Base-by-base conservation (phyloP, 2,888 invertebrate genomes). In the Epirrhoe alternata region DNA sequence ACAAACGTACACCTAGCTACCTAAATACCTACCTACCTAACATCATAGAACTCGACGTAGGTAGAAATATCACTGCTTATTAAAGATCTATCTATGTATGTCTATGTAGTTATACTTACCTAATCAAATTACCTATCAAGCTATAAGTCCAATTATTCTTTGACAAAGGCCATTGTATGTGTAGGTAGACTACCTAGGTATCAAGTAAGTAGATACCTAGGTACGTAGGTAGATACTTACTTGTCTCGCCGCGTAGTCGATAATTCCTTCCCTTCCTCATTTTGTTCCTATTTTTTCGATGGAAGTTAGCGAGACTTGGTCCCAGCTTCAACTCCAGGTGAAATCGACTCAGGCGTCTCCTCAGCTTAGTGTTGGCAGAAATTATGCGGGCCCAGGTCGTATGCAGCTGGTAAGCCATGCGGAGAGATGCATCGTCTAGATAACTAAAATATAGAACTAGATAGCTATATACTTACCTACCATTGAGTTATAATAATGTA, bases 321-420 rank as follows among this genome's bases (percentile, higher is more conserved):
- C 92, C 92, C 24, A 88, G 68, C 71, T 76, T 84, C 14, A 85
- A 70, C 8, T 81, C 77, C 60, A 90, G 71, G 62, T 90, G 86
- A 51, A 90, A 90, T 51, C 78, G 77, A 66, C 88, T 87, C 0
- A 92, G 78, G 16, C 86, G 81, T 50, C 71, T 80, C 55, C 78
- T 82, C 12, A 92, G 75, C 54, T 71, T 81, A 68, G 72, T 85
- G 67, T 87, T 81, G 0, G 85, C 67, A 10, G 76, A 6, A 68
- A 92, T 92, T 53, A 92, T 89, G 17, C 81, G 74, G 14, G 77
- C 72, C 92, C 92, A 92, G 67, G 72, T 74, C 69, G 79, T 81
- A 52, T 74, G 73, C 1, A 83, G 78, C 17, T 73, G 75, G 16
- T 75, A 77, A n/a, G 87, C 89, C 7, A 69, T 77, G 0, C 82